Evolutionary conservation across 2,113 vertebrate species (phyloP).

Genomic region (human (Homo sapiens)): DNA sequence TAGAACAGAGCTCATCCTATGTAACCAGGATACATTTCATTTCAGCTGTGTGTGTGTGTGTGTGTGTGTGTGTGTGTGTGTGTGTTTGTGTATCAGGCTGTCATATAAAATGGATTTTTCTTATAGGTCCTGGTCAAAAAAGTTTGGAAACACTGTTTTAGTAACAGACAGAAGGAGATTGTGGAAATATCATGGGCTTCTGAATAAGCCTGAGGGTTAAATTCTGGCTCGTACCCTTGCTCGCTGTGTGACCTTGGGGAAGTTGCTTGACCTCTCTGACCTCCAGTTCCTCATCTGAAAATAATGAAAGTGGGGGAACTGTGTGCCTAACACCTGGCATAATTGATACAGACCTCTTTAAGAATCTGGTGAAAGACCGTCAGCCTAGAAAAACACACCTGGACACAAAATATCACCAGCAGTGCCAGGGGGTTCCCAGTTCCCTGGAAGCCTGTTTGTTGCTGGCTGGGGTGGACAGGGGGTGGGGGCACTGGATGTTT

Average conservation of each 20-base stretch:
- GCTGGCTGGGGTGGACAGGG: background rate
- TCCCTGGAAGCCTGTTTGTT: background rate
- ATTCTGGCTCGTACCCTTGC: background rate
- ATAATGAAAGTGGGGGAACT: background rate
- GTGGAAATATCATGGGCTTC: background rate
- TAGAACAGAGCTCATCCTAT: background rate
- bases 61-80: background rate
- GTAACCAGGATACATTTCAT: background rate
- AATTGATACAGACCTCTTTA: background rate
- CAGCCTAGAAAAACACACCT: background rate
- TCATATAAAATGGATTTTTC: background rate
- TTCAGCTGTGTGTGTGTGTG: background rate
- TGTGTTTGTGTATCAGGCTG: background rate
- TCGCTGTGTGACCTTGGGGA: background rate
- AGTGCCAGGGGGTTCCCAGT: too few relatives aligned
- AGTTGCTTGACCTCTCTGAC: slow-evolving; percentile 5
- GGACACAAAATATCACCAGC: background rate
- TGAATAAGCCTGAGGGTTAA: background rate
- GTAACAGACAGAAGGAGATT: background rate
- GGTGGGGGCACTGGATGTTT: background rate
- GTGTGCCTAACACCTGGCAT: background rate
- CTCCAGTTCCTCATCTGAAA: background rate
- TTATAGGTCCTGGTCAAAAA: background rate
- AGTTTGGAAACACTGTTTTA: background rate
- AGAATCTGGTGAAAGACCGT: background rate